Evolutionary conservation across 1,140 invertebrate genomes (phyloP).

Genomic region (Hestina assimilis): DNA sequence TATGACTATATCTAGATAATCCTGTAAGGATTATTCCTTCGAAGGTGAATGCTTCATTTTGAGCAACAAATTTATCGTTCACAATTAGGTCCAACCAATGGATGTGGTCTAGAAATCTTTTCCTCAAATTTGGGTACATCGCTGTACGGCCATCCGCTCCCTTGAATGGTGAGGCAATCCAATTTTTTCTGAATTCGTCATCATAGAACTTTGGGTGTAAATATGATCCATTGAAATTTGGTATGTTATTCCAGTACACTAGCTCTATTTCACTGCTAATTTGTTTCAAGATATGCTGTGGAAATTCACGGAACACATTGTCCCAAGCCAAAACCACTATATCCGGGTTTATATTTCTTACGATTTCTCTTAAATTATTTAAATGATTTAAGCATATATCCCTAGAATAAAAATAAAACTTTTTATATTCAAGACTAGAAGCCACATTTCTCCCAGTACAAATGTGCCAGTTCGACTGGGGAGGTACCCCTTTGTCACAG

Average conservation of each 20-base stretch:
- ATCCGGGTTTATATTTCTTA: slow-evolving; percentile 81
- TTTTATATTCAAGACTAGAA: too few relatives aligned
- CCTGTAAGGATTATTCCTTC: slow-evolving; percentile 84
- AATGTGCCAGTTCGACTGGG: too few relatives aligned
- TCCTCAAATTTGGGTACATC: slow-evolving; percentile 79
- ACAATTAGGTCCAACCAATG: slow-evolving; percentile 57
- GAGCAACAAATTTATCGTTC: slow-evolving; percentile 53
- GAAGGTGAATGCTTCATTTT: slow-evolving; percentile 40
- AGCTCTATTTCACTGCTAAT: slow-evolving; percentile 87
- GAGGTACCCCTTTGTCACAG: too few relatives aligned
- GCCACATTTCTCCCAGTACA: not conserved
- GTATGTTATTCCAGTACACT: slow-evolving; percentile 90
- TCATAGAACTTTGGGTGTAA: slow-evolving; percentile 45
- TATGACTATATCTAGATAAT: slow-evolving; percentile 93
- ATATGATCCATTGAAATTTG: slow-evolving; percentile 34
- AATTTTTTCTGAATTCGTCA: slow-evolving; percentile 82
- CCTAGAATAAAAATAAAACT: slow-evolving; percentile 49
- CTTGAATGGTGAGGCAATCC: slow-evolving; percentile 96
- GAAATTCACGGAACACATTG: slow-evolving; percentile 92
- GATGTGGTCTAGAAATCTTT: slow-evolving; percentile 55
- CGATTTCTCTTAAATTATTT: slow-evolving; percentile 79
- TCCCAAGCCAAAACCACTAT: slow-evolving; percentile 94
- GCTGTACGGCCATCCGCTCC: slow-evolving; percentile 90
- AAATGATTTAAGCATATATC: slow-evolving; percentile 88
- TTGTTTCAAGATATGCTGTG: slow-evolving; percentile 82